Evolutionary conservation across 2,113 vertebrate species (phyloP), one percentile per base, ranked within the genome.

Genomic region (Poeciliopsis prolifica): DNA sequence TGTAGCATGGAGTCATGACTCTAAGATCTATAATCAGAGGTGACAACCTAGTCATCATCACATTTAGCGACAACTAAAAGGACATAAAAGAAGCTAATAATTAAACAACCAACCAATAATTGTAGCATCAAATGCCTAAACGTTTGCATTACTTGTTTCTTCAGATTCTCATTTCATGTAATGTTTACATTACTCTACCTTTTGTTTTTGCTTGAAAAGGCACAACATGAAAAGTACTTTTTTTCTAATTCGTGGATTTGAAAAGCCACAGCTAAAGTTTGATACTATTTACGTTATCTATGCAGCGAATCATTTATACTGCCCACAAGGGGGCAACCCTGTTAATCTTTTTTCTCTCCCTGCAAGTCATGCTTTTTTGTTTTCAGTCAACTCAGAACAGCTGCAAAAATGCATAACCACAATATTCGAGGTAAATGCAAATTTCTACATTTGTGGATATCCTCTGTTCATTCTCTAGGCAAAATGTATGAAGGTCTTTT

Each of bases 401-500:
- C 65, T 68, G 28, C 15, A 5, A 0, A 80, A 28, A 7, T 65
- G 69, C 31, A 15, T 2, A 65, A 72, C 44, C 15, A 64, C 15
- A 4, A n/a, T 37, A 37, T 74, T 3, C 64, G 9, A 40, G 14
- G 30, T 26, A 19, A 4, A 35, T 3, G 30, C 33, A n/a, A 26
- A 22, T 30, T 12, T 6, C 6, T 26, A 11, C 12, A 48, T 30
- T 29, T 40, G 35, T 42, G 42, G 3, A 61, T 44, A 65, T 65
- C 2, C 24, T 61, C 13, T 74, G 58, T 70, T n/a, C 22, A 61
- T 64, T 29, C 19, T 70, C 15, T 35, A 97, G 96, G 95, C n/a
- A 96, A 96, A 84, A 88, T 77, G n/a, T 74, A 60, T 22, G 68
- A 93, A 63, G 94, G 95, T 42, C 89, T 92, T 48, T 81, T 90